A percentile compares a stretch with the other conserved stretches of the same genome.
These are phyloP conservation scores for Plecturocebus donacophilus DNA, from an alignment of 2,113 vertebrate genomes.

Conservation along the genomic window DNA sequence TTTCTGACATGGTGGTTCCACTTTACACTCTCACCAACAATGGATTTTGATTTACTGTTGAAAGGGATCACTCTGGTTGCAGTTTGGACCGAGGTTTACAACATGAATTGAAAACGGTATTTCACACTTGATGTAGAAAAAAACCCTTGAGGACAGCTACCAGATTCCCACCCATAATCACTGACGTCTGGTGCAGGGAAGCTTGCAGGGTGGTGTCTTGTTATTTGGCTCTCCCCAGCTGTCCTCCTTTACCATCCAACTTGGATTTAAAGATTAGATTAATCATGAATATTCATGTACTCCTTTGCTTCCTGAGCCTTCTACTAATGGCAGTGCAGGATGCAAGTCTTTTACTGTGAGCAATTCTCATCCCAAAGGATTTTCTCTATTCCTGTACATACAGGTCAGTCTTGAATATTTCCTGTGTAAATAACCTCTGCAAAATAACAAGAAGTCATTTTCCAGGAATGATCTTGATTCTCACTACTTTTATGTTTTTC, in stretches of 20 bases:
- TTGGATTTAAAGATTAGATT: not conserved
- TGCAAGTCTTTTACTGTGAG: not conserved
- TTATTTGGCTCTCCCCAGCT: not conserved
- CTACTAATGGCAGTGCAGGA: not conserved
- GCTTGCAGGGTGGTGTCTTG: not conserved
- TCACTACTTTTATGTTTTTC: constrained; percentile 25
- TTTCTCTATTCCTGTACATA: not conserved
- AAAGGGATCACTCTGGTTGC: not conserved
- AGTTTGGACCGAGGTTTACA: not conserved
- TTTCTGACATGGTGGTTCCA: not conserved
- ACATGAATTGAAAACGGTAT: not conserved
- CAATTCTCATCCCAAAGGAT: not conserved
- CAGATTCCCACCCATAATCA: not conserved
- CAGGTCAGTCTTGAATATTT: not conserved
- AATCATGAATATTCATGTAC: not conserved
- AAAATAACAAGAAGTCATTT: constrained; percentile 11
- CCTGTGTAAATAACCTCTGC: not conserved
- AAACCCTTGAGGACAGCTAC: not conserved
- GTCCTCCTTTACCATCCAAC: not conserved
- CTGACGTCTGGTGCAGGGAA: not conserved
- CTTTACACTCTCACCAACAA: not conserved
- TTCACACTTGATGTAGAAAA: not conserved
- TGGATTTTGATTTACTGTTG: not conserved
- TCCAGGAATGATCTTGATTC: not conserved
- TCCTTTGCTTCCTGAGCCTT: not conserved